Base-by-base conservation (phyloP, 2,888 invertebrate genomes). In the Marasmarcha lunaedactyla region DNA sequence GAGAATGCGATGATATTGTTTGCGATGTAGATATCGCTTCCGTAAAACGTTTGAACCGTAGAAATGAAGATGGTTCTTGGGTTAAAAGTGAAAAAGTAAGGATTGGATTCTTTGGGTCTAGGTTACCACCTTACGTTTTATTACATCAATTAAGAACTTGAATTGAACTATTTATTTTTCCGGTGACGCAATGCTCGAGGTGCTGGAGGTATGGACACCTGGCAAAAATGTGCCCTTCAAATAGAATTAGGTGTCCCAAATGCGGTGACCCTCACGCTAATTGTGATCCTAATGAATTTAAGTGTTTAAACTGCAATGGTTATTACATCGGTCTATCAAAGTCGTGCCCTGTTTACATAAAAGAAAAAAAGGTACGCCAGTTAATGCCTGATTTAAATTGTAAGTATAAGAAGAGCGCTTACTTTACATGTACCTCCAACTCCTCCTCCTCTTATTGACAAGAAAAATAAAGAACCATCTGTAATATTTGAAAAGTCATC, bases 171-270 rank as follows among this genome's bases (percentile, higher is more conserved):
- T 38, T 11, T 15, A 15, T 20, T 12, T 38, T 38, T 13, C 33
- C 38, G 1, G 33, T 33, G 5, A 11, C 13, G 3, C 38, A 38
- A 11, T 38, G 38, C 12, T 38, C 38, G 2, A 12, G 14, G 1
- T 38, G 38, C 12, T 38, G 38, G 33, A 14, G 14, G 14, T 33
- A 11, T 27, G 38, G 38, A 11, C 38, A 38, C 12, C 11, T n/a
- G 15, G 11, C 12, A 11, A 10, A 11, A 11, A 7, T 10, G 4
- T 30, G 30, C 10, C 30, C 30, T 7, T 6, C 30, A 11, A 30
- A 30, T 4, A 20, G 3, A 20, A 20, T 20, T 5, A 20, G 3
- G 3, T 20, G 20, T 7, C 20, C 20, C 3, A 20, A 30, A 30
- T 30, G 30, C 10, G 30, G 30, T 7, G n/a, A n/a, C 2, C 2